Conservation (phyloP, 2,888 invertebrate species). For the Dasypogon diadema region DNA sequence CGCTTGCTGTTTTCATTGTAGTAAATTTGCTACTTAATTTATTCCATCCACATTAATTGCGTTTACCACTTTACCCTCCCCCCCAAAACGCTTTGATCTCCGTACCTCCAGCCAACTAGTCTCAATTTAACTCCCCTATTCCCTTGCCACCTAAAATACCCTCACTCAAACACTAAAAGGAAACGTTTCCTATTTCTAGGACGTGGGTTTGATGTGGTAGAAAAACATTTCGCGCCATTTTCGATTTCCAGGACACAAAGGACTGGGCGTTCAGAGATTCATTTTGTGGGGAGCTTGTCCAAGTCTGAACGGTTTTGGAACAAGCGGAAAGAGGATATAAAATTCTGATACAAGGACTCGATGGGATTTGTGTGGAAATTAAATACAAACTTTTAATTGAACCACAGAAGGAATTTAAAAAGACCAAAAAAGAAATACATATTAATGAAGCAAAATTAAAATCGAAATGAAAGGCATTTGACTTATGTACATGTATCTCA, state of each 20-base stretch:
- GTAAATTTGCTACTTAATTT: constrained; percentile 60
- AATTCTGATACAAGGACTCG: constrained; percentile 25
- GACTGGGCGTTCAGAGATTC: constrained; percentile 10
- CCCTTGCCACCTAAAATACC: constrained; percentile 1
- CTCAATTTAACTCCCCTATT: constrained; percentile 7
- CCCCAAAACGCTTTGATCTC: constrained; percentile 39
- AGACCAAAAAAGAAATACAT: no score
- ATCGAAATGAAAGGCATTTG: no score
- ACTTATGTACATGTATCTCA: no score
- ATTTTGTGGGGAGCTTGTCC: constrained; percentile 11
- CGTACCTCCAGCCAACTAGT: constrained; percentile 18
- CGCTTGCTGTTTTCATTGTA: constrained; percentile 59
- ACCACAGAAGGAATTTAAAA: no score
- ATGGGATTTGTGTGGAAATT: constrained; percentile 29
- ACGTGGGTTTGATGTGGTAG: neutral
- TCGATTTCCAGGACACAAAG: constrained; percentile 25
- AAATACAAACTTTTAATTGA: no score
- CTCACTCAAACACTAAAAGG: constrained; percentile 33
- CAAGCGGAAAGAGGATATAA: constrained; percentile 18
- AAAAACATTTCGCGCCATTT: constrained; percentile 42
- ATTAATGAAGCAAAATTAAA: no score
- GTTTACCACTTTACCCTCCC: constrained; percentile 58
- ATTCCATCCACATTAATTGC: constrained; percentile 60
- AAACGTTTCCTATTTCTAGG: constrained; percentile 13
- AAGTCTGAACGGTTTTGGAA: neutral